Evolutionary conservation across 2,797 vertebrate genomes (phyloP), one percentile per base, ranked within the genome.

Genomic region (Sitta carolinensis): DNA sequence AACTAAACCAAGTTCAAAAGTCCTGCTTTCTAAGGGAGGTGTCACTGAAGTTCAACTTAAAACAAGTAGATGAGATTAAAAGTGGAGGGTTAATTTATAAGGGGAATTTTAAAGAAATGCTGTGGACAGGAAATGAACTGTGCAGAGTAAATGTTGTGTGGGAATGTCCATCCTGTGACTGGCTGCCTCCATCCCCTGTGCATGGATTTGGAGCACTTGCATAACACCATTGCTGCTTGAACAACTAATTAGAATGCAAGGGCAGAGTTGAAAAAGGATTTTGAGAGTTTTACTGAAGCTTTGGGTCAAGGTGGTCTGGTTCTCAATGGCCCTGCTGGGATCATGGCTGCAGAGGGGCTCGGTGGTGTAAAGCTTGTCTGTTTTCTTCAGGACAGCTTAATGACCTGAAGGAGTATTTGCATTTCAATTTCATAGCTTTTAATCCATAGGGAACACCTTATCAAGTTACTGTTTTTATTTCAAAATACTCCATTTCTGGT

Each of bases 1-100:
- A 95, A 90, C 78, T 54, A 32, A 87, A 82, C 62, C 20, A 29
- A 93, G 92, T 94, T 97, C 93, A 95, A 62, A 96, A 97, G 86
- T 89, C 42, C 63, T 70, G 27, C 40, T 88, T 92, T 72, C 84
- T 68, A 25, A 91, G 84, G 87, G 84, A 68, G 78, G 20, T 92
- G 74, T 79, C 89, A 64, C 75, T 97, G 95, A 96, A 97, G 91
- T 82, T 84, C n/a, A 61, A 72, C 84, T 82, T 92, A 43, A 94
- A 97, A 94, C 74, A 72, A 52, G 32, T 7, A 62, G 51, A 75
- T 67, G 74, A 91, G 72, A 88, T 87, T 59, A 77, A 84, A 89
- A 88, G 32, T 73, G 47, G 52, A 91, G 36, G 19, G 69, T 32
- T 87, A 72, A 87, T 92, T 91, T 57, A 15, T 54, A 59, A 66